phyloP scores from a whole-genome alignment of 37 sponge, comb jelly and placozoan species.

The Geodia barretti region DNA sequence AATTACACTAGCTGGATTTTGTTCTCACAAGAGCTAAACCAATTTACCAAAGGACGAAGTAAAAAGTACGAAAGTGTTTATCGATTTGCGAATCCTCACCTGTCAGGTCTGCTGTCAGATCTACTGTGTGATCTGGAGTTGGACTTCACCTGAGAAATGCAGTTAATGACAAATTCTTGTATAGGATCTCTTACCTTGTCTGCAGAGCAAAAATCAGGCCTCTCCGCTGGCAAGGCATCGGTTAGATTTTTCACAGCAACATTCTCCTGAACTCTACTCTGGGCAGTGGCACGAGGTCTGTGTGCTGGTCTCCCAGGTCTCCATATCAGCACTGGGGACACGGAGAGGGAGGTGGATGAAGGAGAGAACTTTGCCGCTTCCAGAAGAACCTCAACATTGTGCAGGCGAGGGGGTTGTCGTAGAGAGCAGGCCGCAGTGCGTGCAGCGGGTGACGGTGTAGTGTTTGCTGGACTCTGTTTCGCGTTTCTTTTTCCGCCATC shows the following conservation, averaged over 20 bases:
- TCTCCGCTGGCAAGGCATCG: conserved; percentile 11
- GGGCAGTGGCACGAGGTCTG: neutral
- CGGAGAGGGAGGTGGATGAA: neutral
- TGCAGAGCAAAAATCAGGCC: neutral
- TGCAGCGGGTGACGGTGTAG: neutral
- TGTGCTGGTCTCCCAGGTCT: conserved; percentile 24
- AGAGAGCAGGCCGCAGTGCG: neutral
- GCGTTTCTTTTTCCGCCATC: neutral
- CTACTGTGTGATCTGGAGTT: neutral
- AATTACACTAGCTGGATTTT: too few relatives aligned
- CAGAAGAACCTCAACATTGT: neutral
- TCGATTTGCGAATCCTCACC: too few relatives aligned
- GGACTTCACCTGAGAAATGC: too few relatives aligned
- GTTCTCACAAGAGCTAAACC: too few relatives aligned
- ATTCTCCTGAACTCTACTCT: neutral
- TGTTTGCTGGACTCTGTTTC: neutral
- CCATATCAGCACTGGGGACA: conserved; percentile 56
- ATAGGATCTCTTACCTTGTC: neutral
- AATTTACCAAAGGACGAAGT: too few relatives aligned
- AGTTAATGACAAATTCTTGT: too few relatives aligned
- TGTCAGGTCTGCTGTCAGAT: conserved; percentile 4
- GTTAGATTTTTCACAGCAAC: conserved; percentile 20
- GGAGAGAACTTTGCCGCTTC: neutral
- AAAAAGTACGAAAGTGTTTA: too few relatives aligned
- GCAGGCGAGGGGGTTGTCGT: neutral